Base-by-base conservation (phyloP, 2,113 vertebrate species). In the Sapayoa aenigma region DNA sequence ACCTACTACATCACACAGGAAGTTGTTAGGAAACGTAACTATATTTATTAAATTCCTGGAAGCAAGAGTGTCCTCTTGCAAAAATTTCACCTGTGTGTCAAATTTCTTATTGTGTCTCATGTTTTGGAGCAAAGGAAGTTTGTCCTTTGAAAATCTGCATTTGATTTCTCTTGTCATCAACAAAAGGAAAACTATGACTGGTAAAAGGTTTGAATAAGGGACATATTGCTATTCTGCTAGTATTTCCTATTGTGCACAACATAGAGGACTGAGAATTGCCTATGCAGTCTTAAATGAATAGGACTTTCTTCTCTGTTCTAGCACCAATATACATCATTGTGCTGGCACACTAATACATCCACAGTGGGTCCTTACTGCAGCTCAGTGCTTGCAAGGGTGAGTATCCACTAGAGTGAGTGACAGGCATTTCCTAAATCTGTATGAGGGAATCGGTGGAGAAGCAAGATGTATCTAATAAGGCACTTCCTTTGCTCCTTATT, bases 301-400 rank as follows among this genome's bases (percentile, higher is more conserved):
- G 62, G 15, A 31, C 53, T 14, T 17, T 46, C 39, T 73, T 72
- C 21, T 90, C n/a, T 93, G 4, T 91, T 85, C 13, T 66, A 99
- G 98, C 13, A 19, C 41, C 8, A 91, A 94, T 4, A 1, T 31
- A 18, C 99, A 99, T 94, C 98, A 98, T 94, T 99, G 99, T 86
- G 98, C 98, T 85, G 99, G 98, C 80, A 99, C 99, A 17, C 96
- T 99, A 78, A 98, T 99, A 58, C 24, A 98, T 86, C 97, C 97
- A 2, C 97, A 99, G 93, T 99, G 99, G 99, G 98, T 99, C 44
- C 78, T 99, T 25, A 99, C 99, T 1, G 99, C 99, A 23, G 97
- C 98, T 23, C 99, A 98, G 91, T 99, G 99, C 89, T 94, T 99
- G 91, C 98, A 99, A 88, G 97, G 94, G 99, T 99, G 95, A 79